phyloP scores from a whole-genome alignment of 2,888 invertebrate species.

The Beris chalybata region DNA sequence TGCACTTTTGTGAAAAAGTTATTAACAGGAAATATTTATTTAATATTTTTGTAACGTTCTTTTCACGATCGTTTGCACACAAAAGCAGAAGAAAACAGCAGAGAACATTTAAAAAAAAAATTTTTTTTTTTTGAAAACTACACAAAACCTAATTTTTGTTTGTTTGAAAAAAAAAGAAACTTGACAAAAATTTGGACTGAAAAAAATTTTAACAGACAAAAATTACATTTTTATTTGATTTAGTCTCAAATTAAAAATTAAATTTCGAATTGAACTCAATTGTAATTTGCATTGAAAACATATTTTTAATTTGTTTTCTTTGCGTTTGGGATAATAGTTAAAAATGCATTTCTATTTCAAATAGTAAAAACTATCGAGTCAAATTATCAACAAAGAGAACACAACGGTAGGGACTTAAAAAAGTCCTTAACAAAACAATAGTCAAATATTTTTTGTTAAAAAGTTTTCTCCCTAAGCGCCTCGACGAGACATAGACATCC shows the following conservation, averaged over 20 bases:
- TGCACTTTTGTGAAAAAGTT: too few relatives aligned
- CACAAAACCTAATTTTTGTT: too few relatives aligned
- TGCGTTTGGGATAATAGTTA: not conserved
- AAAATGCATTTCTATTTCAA: conserved; percentile 2
- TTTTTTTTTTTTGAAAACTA: not conserved
- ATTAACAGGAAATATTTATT: too few relatives aligned
- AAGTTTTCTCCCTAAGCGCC: conserved; percentile 18
- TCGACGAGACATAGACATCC: conserved; percentile 41
- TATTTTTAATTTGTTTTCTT: too few relatives aligned
- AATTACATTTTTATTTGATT: not conserved
- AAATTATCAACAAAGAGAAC: conserved; percentile 1
- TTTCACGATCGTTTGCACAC: too few relatives aligned
- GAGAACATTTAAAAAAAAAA: not conserved
- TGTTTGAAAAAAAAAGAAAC: too few relatives aligned
- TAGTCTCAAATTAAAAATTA: too few relatives aligned
- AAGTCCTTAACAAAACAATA: conserved; percentile 3
- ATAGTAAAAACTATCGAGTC: not conserved
- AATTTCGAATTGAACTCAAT: too few relatives aligned
- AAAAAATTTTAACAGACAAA: too few relatives aligned
- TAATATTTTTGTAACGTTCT: too few relatives aligned
- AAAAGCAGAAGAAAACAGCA: not conserved
- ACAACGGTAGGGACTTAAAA: conserved; percentile 7
- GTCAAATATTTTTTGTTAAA: conserved; percentile 9
- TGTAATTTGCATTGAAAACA: too few relatives aligned
- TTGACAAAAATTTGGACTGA: not conserved